phyloP scores from a whole-genome alignment of 92 coral and sea anemone genomes.

The Paragorgia papillata region DNA sequence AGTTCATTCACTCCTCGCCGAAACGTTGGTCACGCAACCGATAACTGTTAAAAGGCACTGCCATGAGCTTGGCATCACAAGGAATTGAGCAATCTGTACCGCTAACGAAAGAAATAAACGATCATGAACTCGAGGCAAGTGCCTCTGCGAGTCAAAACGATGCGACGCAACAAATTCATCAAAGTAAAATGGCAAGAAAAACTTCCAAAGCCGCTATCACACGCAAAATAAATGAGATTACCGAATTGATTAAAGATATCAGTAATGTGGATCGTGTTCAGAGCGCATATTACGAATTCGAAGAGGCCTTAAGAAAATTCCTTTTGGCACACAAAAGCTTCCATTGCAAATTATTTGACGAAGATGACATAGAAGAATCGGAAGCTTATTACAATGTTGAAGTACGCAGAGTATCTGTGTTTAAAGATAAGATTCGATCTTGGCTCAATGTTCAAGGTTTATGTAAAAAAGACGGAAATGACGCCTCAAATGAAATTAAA shows the following conservation, averaged over 20 bases:
- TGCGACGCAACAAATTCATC: not conserved
- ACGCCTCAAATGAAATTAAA: constrained; percentile 8
- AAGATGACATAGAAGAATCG: constrained; percentile 29
- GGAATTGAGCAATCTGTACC: not conserved
- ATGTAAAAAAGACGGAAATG: constrained; percentile 1
- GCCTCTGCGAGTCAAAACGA: not conserved
- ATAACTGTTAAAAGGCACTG: not conserved
- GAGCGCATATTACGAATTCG: constrained; percentile 21
- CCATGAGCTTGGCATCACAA: constrained; percentile 13
- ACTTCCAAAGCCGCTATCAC: not conserved
- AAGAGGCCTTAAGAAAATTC: constrained; percentile 26
- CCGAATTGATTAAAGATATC: constrained; percentile 13
- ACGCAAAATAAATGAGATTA: constrained; percentile 13
- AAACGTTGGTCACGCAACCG: too few relatives aligned
- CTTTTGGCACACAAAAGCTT: constrained; percentile 3
- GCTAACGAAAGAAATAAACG: constrained; percentile 22
- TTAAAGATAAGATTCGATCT: constrained; percentile 15
- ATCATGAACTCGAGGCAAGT: constrained; percentile 27
- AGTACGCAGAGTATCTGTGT: constrained; percentile 8
- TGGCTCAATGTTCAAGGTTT: constrained; percentile 3
- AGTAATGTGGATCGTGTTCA: constrained; percentile 31
- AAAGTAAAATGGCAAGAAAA: not conserved
- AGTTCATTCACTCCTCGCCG: too few relatives aligned
- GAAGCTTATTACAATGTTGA: constrained; percentile 31
- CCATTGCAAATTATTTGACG: constrained; percentile 5